Base-by-base conservation (phyloP, 2,888 invertebrate genomes). In the Steromphala cineraria region DNA sequence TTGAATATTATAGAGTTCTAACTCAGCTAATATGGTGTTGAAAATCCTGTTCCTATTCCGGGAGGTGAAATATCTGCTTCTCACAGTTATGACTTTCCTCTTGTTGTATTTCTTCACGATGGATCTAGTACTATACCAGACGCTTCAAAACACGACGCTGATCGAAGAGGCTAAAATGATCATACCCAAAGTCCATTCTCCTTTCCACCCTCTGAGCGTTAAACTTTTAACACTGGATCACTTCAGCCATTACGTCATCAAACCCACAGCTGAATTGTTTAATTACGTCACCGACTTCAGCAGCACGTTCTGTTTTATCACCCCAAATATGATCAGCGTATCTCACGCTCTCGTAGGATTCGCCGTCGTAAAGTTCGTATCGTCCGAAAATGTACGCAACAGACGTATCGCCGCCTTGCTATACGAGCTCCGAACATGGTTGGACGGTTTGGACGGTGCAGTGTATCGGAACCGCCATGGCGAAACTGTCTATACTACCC, bases 211-310 rank as follows among this genome's bases (percentile, higher is more conserved):
- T 7, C 95, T 97, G 0, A 97, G 97, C 0, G 96, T 97, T 0
- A 97, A 97, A 94, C 96, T 96, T 0, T 92, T 97, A 79, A 95
- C 97, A 94, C 94, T 97, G 78, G 97, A 97, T 92, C 97, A 96
- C 84, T 95, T 96, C 4, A 97, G 97, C 91, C 96, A 96, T 89
- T 97, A 97, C 90, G 94, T 97, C 24, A 96, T 97, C 90, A 96
- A 96, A 0, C 97, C 97, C 0, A 92, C 96, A 67, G 96, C 96
- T 19, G 95, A 96, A 2, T 93, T 96, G 21, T 94, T 96, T 52
- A 96, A 97, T 91, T 85, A 88, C 71, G 87, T 95, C 3, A 92
- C 96, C 40, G 95, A 95, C 1, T 95, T 96, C 86, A 96, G 96
- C 0, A 94, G 94, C 67, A 84, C 89, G 31, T 92, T 93, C 83